Base-by-base conservation (phyloP, 2,113 vertebrate genomes). In the Sigmodon hispidus region DNA sequence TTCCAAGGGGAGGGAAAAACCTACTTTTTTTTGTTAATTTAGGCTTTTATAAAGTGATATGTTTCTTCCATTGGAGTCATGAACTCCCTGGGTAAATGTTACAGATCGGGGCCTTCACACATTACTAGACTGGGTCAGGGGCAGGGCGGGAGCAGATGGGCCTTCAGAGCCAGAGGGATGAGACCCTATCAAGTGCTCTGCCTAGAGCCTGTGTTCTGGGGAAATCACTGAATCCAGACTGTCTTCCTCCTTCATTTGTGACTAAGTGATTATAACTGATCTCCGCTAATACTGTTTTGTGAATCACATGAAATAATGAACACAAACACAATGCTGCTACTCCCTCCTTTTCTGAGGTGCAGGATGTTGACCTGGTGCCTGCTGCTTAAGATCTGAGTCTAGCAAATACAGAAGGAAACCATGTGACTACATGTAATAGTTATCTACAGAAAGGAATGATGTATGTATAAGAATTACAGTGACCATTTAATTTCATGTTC, bases 321-420 rank as follows among this genome's bases (percentile, higher is more conserved):
- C 43, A 2, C 79, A 89, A 73, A 91, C 22, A 31, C n/a, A 50
- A 52, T 7, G 61, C 34, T 45, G 63, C 13, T 0, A 1, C 1
- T 57, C 48, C 31, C 55, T 90, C 55, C 24, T 59, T 29, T 63
- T 21, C 26, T 31, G 17, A 91, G 63, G 10, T 3, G 31, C 40
- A 4, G 15, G 7, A 3, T 61, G 29, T 45, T 90, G 75, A 81
- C 34, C 72, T 96, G n/a, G 87, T n/a, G 40, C 94, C 45, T 21
- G 5, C 0, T 6, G 85, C 52, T 92, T n/a, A 75, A 50, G 75
- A 65, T 90, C 87, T 88, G 19, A 93, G 59, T 85, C 79, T 81
- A 70, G 75, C 16, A 81, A 91, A 94, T 4, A 61, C 13, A 83
- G 57, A 85, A 77, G 11, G 90, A 75, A 96, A 90, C 45, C 73